Conservation (phyloP, 1,140 invertebrate species). For the Drosophila pachea region DNA sequence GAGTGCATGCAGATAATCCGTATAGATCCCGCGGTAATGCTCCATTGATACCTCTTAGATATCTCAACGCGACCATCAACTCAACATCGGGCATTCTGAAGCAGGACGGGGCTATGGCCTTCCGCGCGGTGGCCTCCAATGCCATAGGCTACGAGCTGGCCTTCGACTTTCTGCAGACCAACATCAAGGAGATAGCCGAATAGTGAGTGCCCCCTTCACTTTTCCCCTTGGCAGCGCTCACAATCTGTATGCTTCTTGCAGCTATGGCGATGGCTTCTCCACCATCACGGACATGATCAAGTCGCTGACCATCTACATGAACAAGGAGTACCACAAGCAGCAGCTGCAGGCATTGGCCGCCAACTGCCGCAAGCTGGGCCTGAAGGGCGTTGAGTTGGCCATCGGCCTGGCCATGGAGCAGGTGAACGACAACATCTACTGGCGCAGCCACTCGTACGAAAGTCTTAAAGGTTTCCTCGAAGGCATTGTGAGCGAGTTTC, state of each 20-base stretch:
- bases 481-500: slow-evolving; percentile 72
- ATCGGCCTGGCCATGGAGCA: slow-evolving; percentile 75
- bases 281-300: slow-evolving; percentile 80
- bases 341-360: slow-evolving; percentile 65
- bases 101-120: slow-evolving; percentile 81
- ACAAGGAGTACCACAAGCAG: slow-evolving; percentile 78
- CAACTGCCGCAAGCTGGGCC: slow-evolving; percentile 63
- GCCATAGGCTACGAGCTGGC: slow-evolving; percentile 80
- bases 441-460: slow-evolving; percentile 74
- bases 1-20: slow-evolving; percentile 34
- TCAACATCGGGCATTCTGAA: slow-evolving; percentile 79
- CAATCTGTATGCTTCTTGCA: slow-evolving; percentile 28
- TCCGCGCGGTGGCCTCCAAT: slow-evolving; percentile 74
- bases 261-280: slow-evolving; percentile 80
- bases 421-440: slow-evolving; percentile 77
- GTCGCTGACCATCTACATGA: slow-evolving; percentile 80
- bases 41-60: slow-evolving; percentile 57
- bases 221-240: not conserved
- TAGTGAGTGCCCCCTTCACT: slow-evolving; percentile 78
- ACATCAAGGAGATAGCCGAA: slow-evolving; percentile 78
- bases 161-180: slow-evolving; percentile 80
- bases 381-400: slow-evolving; percentile 64
- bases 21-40: not conserved
- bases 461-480: slow-evolving; percentile 70
- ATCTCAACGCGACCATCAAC: slow-evolving; percentile 79